These are phyloP conservation scores for Rhagonycha lutea DNA, from an alignment of 2,888 invertebrate genomes.

Conservation along the genomic window DNA sequence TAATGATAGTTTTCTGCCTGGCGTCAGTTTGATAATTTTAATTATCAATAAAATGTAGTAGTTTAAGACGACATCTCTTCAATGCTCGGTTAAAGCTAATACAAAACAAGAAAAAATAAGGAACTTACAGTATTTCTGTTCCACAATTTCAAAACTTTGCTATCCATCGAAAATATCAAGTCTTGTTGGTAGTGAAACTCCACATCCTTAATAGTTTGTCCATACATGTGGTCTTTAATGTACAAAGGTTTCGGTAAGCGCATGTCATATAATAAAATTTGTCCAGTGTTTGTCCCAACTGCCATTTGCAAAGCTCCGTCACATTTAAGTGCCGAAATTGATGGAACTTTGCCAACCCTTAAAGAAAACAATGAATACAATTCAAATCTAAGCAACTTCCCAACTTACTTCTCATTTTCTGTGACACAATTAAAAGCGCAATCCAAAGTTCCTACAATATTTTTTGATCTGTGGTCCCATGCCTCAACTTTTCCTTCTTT, in stretches of 20 bases:
- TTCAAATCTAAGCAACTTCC: background rate
- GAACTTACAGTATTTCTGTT: conserved; percentile 75
- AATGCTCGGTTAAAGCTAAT: no score
- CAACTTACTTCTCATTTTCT: conserved; percentile 60
- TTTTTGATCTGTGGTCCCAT: conserved; percentile 89
- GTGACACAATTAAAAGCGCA: conserved; percentile 71
- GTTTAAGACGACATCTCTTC: no score
- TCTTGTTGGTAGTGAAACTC: conserved; percentile 82
- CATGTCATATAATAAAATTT: conserved; percentile 92
- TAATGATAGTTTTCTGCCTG: no score
- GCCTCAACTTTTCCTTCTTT: conserved; percentile 92
- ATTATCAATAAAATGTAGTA: no score
- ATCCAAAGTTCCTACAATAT: conserved; percentile 80
- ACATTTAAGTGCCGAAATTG: conserved; percentile 78
- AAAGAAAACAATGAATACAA: background rate
- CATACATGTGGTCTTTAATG: conserved; percentile 95
- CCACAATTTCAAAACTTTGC: conserved; percentile 89
- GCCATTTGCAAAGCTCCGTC: conserved; percentile 78
- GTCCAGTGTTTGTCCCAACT: conserved; percentile 93
- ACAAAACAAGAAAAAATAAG: background rate
- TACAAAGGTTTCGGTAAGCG: conserved; percentile 86
- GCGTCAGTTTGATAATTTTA: no score
- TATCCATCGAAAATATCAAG: conserved; percentile 87
- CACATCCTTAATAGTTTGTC: conserved; percentile 85
- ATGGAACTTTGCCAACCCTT: conserved; percentile 58